Evolutionary conservation across 2,113 vertebrate species (phyloP).

Genomic region (Apeltes quadracus): DNA sequence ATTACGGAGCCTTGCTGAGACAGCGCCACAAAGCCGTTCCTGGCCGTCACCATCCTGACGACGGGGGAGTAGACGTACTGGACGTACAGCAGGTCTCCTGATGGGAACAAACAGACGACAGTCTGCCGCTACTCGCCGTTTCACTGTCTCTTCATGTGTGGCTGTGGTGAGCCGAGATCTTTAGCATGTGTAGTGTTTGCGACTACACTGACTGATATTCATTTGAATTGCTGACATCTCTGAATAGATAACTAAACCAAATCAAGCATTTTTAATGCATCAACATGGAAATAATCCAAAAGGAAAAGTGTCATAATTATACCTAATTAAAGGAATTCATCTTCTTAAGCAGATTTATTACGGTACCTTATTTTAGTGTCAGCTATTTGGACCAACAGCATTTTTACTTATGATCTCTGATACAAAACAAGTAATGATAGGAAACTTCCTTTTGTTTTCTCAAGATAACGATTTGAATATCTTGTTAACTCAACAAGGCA

Average conservation of each 20-base stretch:
- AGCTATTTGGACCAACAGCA: neutral
- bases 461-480: too few relatives aligned
- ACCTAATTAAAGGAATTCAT: neutral
- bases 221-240: neutral
- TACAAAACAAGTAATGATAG: neutral
- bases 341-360: neutral
- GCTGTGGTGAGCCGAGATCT: neutral
- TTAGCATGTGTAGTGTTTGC: neutral
- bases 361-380: neutral
- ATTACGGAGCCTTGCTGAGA: conserved; percentile 73
- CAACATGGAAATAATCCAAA: neutral
- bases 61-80: conserved; percentile 80
- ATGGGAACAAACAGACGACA: neutral
- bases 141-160: neutral
- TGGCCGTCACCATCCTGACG: conserved; percentile 71
- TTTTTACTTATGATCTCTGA: neutral
- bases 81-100: conserved; percentile 81
- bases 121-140: neutral
- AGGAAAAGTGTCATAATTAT: neutral
- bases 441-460: neutral
- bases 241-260: neutral
- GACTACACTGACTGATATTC: neutral
- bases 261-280: neutral
- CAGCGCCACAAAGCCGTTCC: conserved; percentile 79
- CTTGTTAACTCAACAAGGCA: too few relatives aligned